Percentiles rank a stretch among this genome's conserved stretches.
Evolutionary conservation across 2,888 invertebrate species (phyloP).

Genomic region (Sarcophaga rosellei): DNA sequence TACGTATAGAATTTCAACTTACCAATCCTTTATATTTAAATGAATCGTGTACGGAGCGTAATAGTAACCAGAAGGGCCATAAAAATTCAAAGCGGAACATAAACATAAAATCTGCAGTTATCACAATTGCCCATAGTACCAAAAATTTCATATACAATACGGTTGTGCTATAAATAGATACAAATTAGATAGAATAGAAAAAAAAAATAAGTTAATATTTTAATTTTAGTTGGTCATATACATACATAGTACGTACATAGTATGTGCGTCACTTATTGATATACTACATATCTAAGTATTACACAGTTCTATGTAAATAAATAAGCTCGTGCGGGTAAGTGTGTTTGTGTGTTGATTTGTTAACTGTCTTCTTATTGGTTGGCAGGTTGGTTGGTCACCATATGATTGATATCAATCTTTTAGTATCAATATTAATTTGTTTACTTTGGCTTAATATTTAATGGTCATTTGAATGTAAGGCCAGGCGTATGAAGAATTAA

Average conservation of each 20-base stretch:
- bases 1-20: constrained; percentile 79
- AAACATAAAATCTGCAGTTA: constrained; percentile 97
- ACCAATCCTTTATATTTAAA: constrained; percentile 99
- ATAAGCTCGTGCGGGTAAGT: background rate
- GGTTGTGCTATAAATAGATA: constrained; percentile 87
- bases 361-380: background rate
- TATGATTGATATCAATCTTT: constrained; percentile 21
- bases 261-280: background rate
- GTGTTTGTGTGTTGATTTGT: background rate
- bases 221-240: background rate
- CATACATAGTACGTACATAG: too few relatives aligned
- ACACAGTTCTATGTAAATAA: background rate
- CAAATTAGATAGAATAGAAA: constrained; percentile 33
- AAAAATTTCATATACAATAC: constrained; percentile 97
- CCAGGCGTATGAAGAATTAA: constrained; percentile 1
- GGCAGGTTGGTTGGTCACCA: constrained; percentile 13
- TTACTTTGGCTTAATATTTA: constrained; percentile 38
- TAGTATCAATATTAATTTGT: constrained; percentile 27
- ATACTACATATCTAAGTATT: background rate
- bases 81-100: constrained; percentile 99
- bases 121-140: constrained; percentile 96
- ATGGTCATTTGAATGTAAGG: constrained; percentile 14
- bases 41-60: constrained; percentile 97
- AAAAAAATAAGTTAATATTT: background rate
- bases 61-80: constrained; percentile 98